phyloP scores from a whole-genome alignment of 2,797 vertebrate genomes.

The Sarcophilus harrisii region DNA sequence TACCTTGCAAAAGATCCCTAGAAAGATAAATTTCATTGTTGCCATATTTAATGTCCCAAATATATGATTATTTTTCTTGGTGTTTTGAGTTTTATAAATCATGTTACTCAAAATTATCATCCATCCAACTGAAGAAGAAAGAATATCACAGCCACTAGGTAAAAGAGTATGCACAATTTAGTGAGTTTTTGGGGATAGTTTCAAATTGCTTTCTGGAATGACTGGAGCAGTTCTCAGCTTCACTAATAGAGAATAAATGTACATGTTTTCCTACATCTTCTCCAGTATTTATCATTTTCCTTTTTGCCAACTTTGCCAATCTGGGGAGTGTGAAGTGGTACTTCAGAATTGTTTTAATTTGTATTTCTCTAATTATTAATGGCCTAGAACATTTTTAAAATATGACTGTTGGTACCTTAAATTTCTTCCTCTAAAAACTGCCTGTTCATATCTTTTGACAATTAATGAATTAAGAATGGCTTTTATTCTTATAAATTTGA shows the following conservation, averaged over 20 bases:
- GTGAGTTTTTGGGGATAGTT: neutral
- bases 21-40: slow-evolving; percentile 10
- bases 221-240: neutral
- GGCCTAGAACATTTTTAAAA: neutral
- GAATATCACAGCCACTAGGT: neutral
- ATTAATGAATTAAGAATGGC: neutral
- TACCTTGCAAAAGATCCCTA: neutral
- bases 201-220: neutral
- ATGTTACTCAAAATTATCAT: slow-evolving; percentile 2
- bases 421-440: neutral
- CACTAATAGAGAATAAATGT: neutral
- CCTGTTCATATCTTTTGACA: neutral
- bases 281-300: neutral
- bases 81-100: slow-evolving; percentile 30
- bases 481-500: neutral
- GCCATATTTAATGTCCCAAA: neutral
- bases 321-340: neutral
- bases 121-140: neutral
- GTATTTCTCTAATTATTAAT: neutral
- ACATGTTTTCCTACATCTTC: neutral
- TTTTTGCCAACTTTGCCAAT: neutral
- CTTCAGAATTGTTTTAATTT: neutral
- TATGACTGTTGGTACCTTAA: neutral
- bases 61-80: slow-evolving; percentile 19
- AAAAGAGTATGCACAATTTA: neutral